Conservation (phyloP, 2,113 vertebrate genomes). For the Albula glossodonta region DNA sequence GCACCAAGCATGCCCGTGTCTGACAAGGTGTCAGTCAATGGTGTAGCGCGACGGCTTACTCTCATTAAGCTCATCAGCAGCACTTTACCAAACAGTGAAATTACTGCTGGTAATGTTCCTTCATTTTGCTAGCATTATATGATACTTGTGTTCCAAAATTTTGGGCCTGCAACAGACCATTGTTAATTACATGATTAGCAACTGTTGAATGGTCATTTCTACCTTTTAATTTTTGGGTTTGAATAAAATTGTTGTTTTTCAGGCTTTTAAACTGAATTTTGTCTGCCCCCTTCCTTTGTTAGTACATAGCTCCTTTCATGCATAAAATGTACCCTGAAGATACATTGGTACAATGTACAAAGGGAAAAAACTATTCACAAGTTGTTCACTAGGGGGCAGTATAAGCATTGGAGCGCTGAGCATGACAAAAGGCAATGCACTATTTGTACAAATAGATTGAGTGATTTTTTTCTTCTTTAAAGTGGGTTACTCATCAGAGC, state of each 20-base stretch:
- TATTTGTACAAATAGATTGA: no score
- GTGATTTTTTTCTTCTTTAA: neutral
- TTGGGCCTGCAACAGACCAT: neutral
- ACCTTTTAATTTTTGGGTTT: neutral
- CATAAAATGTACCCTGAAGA: neutral
- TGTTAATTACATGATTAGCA: neutral
- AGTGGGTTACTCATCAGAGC: neutral
- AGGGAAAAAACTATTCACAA: neutral
- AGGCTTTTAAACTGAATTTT: neutral
- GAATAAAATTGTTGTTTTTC: neutral
- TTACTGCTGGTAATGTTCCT: neutral
- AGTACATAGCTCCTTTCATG: neutral
- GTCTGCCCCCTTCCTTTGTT: neutral
- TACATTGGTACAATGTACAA: neutral
- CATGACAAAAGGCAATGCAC: neutral
- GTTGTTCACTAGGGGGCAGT: constrained; percentile 40
- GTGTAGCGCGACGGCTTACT: neutral
- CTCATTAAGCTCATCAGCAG: neutral
- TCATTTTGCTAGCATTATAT: neutral
- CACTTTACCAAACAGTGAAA: neutral
- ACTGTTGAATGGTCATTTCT: neutral
- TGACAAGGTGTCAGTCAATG: neutral
- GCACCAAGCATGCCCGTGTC: neutral
- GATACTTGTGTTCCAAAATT: neutral
- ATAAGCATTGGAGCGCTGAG: constrained; percentile 1